A percentile compares a stretch with the other conserved stretches of the same genome.
Conservation (phyloP, 2,113 vertebrate genomes). For the Oncorhynchus keta region DNA sequence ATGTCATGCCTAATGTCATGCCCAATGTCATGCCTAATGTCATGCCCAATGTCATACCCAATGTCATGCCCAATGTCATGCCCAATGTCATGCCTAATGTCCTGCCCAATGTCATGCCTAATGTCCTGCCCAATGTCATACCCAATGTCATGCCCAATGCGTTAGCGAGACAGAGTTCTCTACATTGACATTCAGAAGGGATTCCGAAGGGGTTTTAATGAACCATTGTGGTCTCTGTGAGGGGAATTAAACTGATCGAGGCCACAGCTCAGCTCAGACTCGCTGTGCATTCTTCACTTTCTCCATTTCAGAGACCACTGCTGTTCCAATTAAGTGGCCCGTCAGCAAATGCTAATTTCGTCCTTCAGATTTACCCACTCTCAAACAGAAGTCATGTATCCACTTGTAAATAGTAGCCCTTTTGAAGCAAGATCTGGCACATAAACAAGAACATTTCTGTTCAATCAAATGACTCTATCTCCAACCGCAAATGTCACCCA, state of each 20-base stretch:
- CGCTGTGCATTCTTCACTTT: not conserved
- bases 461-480: too few species aligned
- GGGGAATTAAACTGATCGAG: not conserved
- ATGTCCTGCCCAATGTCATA: not conserved
- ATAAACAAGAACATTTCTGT: not conserved
- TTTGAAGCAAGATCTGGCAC: too few species aligned
- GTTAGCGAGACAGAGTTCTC: not conserved
- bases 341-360: constrained; percentile 46
- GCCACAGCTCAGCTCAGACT: not conserved
- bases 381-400: not conserved
- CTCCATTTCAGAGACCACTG: constrained; percentile 21
- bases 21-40: not conserved
- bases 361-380: constrained; percentile 33
- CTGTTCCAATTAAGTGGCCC: constrained; percentile 37
- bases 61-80: not conserved
- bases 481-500: too few species aligned
- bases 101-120: too few species aligned
- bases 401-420: not conserved
- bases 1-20: not conserved
- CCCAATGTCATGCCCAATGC: not conserved
- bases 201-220: too few species aligned
- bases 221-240: not conserved
- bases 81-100: not conserved
- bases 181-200: too few species aligned
- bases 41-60: not conserved